Conservation (phyloP, 2,797 vertebrate genomes). For the Diglossa cyanea region DNA sequence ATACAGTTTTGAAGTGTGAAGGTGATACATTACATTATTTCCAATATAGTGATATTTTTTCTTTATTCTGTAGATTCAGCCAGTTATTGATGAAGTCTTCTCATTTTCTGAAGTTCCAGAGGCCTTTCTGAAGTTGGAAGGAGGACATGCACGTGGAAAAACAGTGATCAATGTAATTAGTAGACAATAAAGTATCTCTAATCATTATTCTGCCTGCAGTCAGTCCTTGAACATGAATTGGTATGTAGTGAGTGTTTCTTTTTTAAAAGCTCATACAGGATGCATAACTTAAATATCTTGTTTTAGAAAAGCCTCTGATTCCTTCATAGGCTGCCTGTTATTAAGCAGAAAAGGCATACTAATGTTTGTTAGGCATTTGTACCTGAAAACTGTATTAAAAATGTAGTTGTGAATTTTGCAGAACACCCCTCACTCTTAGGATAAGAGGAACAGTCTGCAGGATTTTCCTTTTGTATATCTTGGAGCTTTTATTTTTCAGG, state of each 20-base stretch:
- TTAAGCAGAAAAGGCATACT: background rate
- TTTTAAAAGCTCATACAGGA: background rate
- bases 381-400: background rate
- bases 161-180: conserved; percentile 83
- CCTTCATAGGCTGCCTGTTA: background rate
- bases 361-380: background rate
- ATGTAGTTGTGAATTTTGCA: background rate
- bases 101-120: conserved; percentile 88
- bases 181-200: conserved; percentile 36
- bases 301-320: background rate
- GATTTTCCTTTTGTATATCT: background rate
- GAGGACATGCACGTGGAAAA: conserved; percentile 93
- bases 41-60: background rate
- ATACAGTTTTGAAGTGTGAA: background rate
- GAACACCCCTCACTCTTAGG: background rate
- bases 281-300: accelerated
- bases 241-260: background rate
- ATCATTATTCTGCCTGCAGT: background rate
- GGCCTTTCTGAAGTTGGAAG: conserved; percentile 90
- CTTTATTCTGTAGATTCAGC: conserved; percentile 81
- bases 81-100: conserved; percentile 90
- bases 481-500: background rate
- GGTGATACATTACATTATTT: background rate
- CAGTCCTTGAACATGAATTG: background rate
- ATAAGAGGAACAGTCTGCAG: background rate